Evolutionary conservation across 1,140 invertebrate species (phyloP).

Genomic region (Chymomyza costata): DNA sequence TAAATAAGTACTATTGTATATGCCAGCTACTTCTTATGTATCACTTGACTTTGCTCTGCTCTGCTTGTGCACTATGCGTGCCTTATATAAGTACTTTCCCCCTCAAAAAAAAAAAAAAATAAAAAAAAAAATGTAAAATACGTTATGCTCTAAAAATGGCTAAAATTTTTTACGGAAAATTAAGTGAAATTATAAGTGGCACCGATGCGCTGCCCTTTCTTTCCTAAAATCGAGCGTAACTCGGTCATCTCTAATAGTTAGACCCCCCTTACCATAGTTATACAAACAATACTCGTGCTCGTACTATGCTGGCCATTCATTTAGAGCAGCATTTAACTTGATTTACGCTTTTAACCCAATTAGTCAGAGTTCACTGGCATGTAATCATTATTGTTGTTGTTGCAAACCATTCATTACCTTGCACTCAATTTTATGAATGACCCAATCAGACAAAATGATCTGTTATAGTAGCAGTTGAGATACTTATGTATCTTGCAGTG

Average conservation of each 20-base stretch:
- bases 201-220: slow-evolving; percentile 22
- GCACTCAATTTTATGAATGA: slow-evolving; percentile 4
- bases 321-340: slow-evolving; percentile 36
- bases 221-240: slow-evolving; percentile 17
- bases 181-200: slow-evolving; percentile 43
- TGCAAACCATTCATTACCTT: not conserved
- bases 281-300: too few relatives aligned
- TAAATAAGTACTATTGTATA: too few relatives aligned
- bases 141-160: not conserved
- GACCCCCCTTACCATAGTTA: not conserved
- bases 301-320: too few relatives aligned
- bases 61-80: not conserved
- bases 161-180: slow-evolving; percentile 32
- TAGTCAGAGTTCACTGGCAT: slow-evolving; percentile 51
- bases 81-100: slow-evolving; percentile 28
- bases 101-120: slow-evolving; percentile 17
- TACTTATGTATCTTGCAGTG: too few relatives aligned
- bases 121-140: slow-evolving; percentile 4
- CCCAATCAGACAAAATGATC: too few relatives aligned
- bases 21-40: too few relatives aligned
- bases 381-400: slow-evolving; percentile 50
- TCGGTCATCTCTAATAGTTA: not conserved
- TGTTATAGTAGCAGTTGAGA: too few relatives aligned
- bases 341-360: slow-evolving; percentile 64
- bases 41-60: too few relatives aligned